These are phyloP conservation scores for Ptychadena robeensis DNA, from an alignment of 2,797 vertebrate genomes.

Conservation along the genomic window DNA sequence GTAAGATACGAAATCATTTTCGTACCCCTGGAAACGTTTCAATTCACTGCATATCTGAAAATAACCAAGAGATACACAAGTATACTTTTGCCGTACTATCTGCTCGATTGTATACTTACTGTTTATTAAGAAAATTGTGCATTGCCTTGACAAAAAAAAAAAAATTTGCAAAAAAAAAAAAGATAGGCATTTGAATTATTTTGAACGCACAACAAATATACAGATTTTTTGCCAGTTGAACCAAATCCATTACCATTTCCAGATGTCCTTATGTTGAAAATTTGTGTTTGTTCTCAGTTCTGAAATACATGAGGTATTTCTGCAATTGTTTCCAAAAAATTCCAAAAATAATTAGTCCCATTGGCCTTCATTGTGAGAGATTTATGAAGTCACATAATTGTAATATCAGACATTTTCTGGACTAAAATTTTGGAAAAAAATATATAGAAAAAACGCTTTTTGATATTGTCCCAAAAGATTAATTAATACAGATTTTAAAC, in stretches of 20 bases:
- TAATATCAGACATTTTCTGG: slow-evolving; percentile 36
- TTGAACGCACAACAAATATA: slow-evolving; percentile 52
- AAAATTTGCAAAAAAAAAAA: slow-evolving; percentile 1
- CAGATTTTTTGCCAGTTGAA: slow-evolving; percentile 58
- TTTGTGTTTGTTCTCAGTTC: slow-evolving; percentile 50
- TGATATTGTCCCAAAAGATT: slow-evolving; percentile 38
- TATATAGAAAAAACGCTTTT: slow-evolving; percentile 13
- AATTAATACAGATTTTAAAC: slow-evolving; percentile 34
- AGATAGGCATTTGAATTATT: slow-evolving; percentile 18
- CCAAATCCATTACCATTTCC: slow-evolving; percentile 50
- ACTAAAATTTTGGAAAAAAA: slow-evolving; percentile 17
- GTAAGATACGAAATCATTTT: too few species aligned
- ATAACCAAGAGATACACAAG: too few species aligned
- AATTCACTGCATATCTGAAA: too few species aligned
- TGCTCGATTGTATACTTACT: too few species aligned
- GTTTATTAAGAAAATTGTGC: neutral
- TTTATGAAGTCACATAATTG: slow-evolving; percentile 52
- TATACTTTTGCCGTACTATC: too few species aligned
- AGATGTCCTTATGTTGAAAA: slow-evolving; percentile 49
- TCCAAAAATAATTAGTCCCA: slow-evolving; percentile 60
- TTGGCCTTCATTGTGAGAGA: slow-evolving; percentile 55
- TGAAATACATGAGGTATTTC: slow-evolving; percentile 47
- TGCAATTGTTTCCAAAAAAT: slow-evolving; percentile 56
- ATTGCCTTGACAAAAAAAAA: neutral
- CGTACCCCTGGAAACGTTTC: too few species aligned